Evolutionary conservation across 2,888 invertebrate species (phyloP), one percentile per base, ranked within the genome.

Genomic region (Belgica antarctica): DNA sequence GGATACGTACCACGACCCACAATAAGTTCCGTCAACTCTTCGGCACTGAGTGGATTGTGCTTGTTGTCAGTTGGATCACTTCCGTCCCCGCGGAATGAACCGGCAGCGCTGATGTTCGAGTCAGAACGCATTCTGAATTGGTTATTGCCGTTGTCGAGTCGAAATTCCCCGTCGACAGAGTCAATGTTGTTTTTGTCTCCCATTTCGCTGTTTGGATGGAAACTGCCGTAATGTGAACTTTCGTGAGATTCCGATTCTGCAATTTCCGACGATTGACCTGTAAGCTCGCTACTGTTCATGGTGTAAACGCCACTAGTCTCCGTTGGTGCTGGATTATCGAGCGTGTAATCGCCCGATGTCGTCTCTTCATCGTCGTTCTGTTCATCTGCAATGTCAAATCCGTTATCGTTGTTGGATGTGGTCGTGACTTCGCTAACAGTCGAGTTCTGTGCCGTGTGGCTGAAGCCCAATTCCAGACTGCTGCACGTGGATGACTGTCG

Each of bases 271-370:
- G 79, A 80, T 73, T 82, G 80, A 0, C 83, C 81, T 1, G 86
- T 86, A 71, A 85, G 77, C 77, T 79, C 81, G 72, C 78, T 88
- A 75, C 88, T 87, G 62, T 88, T 87, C 82, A 92, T 85, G 0
- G 92, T 92, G 75, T 92, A 92, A 0, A 92, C 90, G 0, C 92
- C 92, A 73, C 91, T 92, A 0, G 91, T 92, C 78, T 91, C 91
- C 72, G 92, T 92, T 15, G 89, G 90, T 1, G 87, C 87, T 17
- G 87, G 84, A 71, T 88, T 86, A 0, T 85, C 82, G 36, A 83
- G 75, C 0, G 83, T 82, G 72, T 84, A 84, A 0, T 88, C 83
- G 5, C 84, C 84, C 1, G 85, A 85, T n/a, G 25, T 68, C 71
- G 78, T 79, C 1, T 77, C 75, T 74, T 81, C 73, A 78, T 80